Conservation (phyloP, 2,888 invertebrate species). For the Heliconius hortense region DNA sequence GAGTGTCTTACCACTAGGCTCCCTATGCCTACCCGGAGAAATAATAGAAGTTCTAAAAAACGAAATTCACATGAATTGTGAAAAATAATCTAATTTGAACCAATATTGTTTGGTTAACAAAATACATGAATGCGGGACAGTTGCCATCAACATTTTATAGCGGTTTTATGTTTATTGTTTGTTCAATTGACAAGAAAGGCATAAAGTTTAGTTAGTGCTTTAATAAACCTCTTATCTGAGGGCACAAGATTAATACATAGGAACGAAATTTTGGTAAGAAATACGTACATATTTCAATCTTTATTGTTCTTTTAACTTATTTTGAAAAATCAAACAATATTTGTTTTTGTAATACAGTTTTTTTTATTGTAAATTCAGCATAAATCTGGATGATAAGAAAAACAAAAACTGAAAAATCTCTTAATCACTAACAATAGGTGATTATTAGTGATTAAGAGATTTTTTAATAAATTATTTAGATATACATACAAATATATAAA, state of each 20-base stretch:
- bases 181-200: conserved; percentile 36
- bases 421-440: too few species aligned
- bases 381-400: too few species aligned
- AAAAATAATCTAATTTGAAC: background rate
- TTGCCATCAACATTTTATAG: conserved; percentile 34
- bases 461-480: too few species aligned
- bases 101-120: conserved; percentile 8
- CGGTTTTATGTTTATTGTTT: conserved; percentile 34
- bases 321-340: background rate
- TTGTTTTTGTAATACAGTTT: too few species aligned
- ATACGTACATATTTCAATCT: background rate
- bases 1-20: too few species aligned
- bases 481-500: too few species aligned
- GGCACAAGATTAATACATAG: background rate
- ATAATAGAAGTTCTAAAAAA: background rate
- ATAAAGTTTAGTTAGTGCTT: conserved; percentile 15
- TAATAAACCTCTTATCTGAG: conserved; percentile 23
- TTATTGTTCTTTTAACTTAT: background rate
- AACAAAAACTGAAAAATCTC: too few species aligned
- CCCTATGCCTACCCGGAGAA: background rate
- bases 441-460: too few species aligned
- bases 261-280: background rate
- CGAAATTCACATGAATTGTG: background rate
- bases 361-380: too few species aligned
- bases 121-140: conserved; percentile 16